A percentile compares a stretch with the other conserved stretches of the same genome.
These are phyloP conservation scores for Gymnothorax reevesii DNA, from an alignment of 2,797 vertebrate species.

Conservation along the genomic window DNA sequence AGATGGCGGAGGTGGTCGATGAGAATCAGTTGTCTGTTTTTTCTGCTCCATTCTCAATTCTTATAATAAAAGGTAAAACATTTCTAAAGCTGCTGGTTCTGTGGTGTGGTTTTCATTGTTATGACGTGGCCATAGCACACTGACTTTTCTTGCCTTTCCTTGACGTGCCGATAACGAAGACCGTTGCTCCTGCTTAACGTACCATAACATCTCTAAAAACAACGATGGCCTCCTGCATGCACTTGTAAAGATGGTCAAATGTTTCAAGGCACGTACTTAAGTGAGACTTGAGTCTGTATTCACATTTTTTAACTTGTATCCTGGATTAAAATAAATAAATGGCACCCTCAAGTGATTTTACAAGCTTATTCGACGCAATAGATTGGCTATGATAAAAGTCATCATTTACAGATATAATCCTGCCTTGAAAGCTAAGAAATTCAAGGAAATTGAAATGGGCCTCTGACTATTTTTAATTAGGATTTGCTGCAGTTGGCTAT, in stretches of 20 bases:
- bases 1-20: conserved; percentile 36
- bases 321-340: too few species aligned
- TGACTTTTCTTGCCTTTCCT: background rate
- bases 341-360: too few species aligned
- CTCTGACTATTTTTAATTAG: background rate
- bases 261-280: background rate
- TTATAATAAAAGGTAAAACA: background rate
- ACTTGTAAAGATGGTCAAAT: background rate
- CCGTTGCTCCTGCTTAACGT: background rate
- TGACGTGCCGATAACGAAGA: rapidly evolving
- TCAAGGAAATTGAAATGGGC: background rate
- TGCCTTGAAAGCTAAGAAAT: background rate
- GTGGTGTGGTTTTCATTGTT: background rate
- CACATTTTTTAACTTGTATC: background rate
- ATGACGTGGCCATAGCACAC: too few species aligned
- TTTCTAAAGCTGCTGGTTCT: background rate
- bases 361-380: background rate
- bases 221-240: background rate
- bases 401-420: background rate
- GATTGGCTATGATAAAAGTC: background rate
- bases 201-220: background rate
- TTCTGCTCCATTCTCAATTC: background rate
- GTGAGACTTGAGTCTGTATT: background rate
- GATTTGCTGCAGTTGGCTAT: background rate
- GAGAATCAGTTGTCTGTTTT: background rate